Conservation (phyloP, 2,797 vertebrate genomes). For the Chromis chromis region DNA sequence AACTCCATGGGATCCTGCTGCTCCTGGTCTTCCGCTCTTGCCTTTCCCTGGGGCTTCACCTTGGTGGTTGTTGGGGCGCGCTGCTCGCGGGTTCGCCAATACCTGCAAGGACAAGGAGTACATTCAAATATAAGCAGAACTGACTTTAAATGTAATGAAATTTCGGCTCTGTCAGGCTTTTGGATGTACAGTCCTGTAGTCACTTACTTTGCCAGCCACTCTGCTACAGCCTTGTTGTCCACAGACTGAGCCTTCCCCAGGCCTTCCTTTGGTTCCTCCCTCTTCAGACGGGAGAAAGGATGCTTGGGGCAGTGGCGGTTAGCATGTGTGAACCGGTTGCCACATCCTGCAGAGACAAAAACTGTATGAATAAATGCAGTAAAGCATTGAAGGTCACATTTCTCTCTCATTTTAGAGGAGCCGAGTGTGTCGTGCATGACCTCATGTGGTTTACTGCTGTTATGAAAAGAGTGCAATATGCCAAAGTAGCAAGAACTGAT, state of each 20-base stretch:
- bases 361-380: slow-evolving; percentile 3
- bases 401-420: background rate
- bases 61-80: slow-evolving; percentile 88
- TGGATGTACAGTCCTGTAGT: background rate
- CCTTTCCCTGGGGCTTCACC: slow-evolving; percentile 87
- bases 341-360: slow-evolving; percentile 86
- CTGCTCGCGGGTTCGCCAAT: slow-evolving; percentile 95
- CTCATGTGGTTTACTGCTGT: background rate
- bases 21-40: slow-evolving; percentile 91
- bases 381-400: background rate
- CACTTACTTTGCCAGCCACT: slow-evolving; percentile 96
- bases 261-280: slow-evolving; percentile 90
- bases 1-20: slow-evolving; percentile 97
- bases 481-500: background rate
- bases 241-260: slow-evolving; percentile 88
- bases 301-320: slow-evolving; percentile 98
- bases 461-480: background rate
- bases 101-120: slow-evolving; percentile 77
- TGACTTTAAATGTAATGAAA: background rate
- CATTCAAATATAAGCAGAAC: background rate
- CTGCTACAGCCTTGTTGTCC: slow-evolving; percentile 96
- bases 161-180: background rate
- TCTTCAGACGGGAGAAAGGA: slow-evolving; percentile 94
- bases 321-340: slow-evolving; percentile 97
- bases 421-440: background rate